phyloP scores from a whole-genome alignment of 1,140 invertebrate species.

The Archegozetes longisetosus region DNA sequence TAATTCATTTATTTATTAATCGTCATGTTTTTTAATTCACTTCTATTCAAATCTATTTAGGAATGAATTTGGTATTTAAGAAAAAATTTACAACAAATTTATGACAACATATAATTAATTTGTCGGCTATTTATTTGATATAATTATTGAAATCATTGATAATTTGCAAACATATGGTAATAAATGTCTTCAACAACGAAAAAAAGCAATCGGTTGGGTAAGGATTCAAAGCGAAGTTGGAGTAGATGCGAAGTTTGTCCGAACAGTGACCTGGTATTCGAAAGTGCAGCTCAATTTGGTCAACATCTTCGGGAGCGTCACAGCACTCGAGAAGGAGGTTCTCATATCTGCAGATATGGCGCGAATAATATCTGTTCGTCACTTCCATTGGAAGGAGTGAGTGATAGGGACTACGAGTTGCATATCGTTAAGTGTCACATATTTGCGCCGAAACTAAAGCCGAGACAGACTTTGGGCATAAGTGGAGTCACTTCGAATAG shows the following conservation, averaged over 20 bases:
- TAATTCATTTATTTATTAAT: too few relatives aligned
- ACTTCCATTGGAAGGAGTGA: slow-evolving; percentile 69
- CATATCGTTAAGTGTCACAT: slow-evolving; percentile 66
- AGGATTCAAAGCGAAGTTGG: slow-evolving; percentile 11
- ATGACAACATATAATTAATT: too few relatives aligned
- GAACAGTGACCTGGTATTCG: slow-evolving; percentile 18
- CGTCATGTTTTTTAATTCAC: too few relatives aligned
- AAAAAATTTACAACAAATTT: too few relatives aligned
- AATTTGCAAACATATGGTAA: neutral
- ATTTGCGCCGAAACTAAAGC: slow-evolving; percentile 12
- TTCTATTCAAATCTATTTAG: too few relatives aligned
- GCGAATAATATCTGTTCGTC: slow-evolving; percentile 69
- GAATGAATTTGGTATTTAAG: too few relatives aligned
- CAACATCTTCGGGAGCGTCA: slow-evolving; percentile 65
- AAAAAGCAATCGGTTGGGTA: neutral
- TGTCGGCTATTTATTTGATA: too few relatives aligned
- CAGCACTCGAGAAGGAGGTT: slow-evolving; percentile 70
- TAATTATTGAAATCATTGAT: too few relatives aligned
- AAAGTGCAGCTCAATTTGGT: slow-evolving; percentile 24
- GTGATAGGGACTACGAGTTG: slow-evolving; percentile 68
- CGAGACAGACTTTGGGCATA: neutral
- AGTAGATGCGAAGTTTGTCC: slow-evolving; percentile 20
- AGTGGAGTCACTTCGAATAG: neutral
- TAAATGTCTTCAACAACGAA: neutral
- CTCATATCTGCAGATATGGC: slow-evolving; percentile 73